phyloP scores from a whole-genome alignment of 2,797 vertebrate species.

The Vultur gryphus region DNA sequence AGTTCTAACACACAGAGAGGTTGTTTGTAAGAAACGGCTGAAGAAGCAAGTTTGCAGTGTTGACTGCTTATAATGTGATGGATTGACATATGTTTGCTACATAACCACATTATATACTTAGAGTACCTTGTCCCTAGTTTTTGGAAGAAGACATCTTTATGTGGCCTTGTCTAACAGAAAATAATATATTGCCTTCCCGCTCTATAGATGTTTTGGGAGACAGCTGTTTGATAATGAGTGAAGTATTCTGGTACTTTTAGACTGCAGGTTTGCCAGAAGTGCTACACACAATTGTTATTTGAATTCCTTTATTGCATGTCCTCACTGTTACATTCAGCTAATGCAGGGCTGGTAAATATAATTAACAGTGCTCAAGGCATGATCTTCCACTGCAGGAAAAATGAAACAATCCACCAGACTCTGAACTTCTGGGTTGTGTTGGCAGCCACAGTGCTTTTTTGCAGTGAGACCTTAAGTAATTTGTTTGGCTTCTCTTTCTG shows the following conservation, averaged over 20 bases:
- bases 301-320: neutral
- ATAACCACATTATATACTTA: neutral
- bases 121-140: neutral
- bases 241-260: neutral
- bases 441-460: neutral
- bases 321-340: neutral
- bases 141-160: neutral
- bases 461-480: neutral
- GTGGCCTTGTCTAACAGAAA: neutral
- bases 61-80: neutral
- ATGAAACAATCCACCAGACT: neutral
- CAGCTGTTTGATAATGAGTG: neutral
- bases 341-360: neutral
- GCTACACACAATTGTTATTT: neutral
- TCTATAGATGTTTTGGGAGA: neutral
- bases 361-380: neutral
- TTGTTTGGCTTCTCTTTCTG: neutral
- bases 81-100: neutral
- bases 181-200: neutral
- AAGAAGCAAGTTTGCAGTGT: neutral
- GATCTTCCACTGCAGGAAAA: neutral
- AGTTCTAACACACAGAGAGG: neutral
- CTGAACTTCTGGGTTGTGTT: neutral
- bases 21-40: neutral
- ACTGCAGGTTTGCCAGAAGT: neutral